Conservation (phyloP, 2,888 invertebrate genomes). For the Oligia latruncula region DNA sequence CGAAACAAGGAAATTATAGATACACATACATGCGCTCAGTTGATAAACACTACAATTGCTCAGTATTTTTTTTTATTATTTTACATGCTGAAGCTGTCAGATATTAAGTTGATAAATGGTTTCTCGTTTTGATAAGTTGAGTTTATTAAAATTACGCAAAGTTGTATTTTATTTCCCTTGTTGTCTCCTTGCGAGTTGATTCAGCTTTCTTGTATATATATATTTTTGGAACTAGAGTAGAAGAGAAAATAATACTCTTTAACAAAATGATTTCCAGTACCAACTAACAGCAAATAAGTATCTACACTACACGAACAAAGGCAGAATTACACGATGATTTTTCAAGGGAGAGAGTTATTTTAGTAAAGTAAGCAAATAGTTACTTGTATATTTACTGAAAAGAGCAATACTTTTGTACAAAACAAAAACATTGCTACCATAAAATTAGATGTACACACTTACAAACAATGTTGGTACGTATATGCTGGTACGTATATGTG, state of each 20-base stretch:
- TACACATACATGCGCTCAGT: background rate
- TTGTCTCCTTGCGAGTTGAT: background rate
- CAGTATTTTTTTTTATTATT: background rate
- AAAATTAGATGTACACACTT: no score
- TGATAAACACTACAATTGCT: no score
- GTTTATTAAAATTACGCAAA: background rate
- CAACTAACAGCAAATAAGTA: background rate
- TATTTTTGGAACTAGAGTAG: background rate
- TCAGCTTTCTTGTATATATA: background rate
- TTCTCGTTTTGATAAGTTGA: background rate
- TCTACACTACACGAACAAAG: background rate
- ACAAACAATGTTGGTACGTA: no score
- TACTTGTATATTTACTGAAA: background rate
- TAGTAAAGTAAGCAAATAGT: no score
- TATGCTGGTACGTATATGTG: background rate
- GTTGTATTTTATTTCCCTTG: background rate
- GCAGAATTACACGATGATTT: background rate
- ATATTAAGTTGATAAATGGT: background rate
- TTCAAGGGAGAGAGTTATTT: background rate
- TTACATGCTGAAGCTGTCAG: background rate
- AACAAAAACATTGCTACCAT: background rate
- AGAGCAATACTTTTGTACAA: background rate
- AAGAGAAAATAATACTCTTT: background rate
- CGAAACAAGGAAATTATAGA: background rate
- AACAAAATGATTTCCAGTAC: background rate